These are phyloP conservation scores for Drosophila hawaiiensis DNA, from an alignment of 2,888 invertebrate genomes.

Conservation along the genomic window DNA sequence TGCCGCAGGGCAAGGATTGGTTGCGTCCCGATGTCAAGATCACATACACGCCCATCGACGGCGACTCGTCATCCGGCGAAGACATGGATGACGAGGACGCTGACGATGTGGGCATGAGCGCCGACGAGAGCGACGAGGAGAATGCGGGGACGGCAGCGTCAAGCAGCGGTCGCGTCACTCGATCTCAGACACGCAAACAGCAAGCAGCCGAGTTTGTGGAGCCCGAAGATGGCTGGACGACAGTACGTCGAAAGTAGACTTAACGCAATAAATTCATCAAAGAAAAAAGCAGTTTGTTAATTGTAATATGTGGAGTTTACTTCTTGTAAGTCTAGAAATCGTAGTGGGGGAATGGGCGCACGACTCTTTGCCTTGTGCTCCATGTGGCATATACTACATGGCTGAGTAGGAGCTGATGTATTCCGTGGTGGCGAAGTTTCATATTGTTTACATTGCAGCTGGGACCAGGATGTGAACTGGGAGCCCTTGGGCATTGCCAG, in stretches of 20 bases:
- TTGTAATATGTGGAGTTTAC: conserved; percentile 72
- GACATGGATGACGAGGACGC: conserved; percentile 72
- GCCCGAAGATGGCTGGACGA: conserved; percentile 89
- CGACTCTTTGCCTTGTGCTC: conserved; percentile 59
- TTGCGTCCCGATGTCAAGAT: conserved; percentile 86
- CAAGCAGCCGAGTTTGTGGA: conserved; percentile 76
- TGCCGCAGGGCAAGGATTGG: conserved; percentile 88
- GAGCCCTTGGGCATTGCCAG: conserved; percentile 52
- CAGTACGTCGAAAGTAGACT: conserved; percentile 86
- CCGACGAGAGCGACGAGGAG: conserved; percentile 66
- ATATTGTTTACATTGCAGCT: conserved; percentile 24
- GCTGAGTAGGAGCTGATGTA: conserved; percentile 4
- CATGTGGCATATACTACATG: conserved; percentile 62
- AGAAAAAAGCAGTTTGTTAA: conserved; percentile 46
- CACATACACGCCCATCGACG: conserved; percentile 68
- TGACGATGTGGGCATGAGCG: conserved; percentile 40
- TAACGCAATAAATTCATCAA: conserved; percentile 19
- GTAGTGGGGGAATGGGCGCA: conserved; percentile 70
- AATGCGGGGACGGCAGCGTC: conserved; percentile 49
- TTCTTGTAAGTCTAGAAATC: conserved; percentile 79
- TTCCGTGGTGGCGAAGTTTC: neutral
- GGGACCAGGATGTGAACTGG: conserved; percentile 61
- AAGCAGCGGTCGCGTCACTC: conserved; percentile 60
- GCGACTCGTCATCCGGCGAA: conserved; percentile 85
- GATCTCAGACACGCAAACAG: conserved; percentile 68